Percentiles rank a stretch among this genome's conserved stretches.
Evolutionary conservation across 1,140 invertebrate genomes (phyloP).

Genomic region (Temnothorax curvispinosus): DNA sequence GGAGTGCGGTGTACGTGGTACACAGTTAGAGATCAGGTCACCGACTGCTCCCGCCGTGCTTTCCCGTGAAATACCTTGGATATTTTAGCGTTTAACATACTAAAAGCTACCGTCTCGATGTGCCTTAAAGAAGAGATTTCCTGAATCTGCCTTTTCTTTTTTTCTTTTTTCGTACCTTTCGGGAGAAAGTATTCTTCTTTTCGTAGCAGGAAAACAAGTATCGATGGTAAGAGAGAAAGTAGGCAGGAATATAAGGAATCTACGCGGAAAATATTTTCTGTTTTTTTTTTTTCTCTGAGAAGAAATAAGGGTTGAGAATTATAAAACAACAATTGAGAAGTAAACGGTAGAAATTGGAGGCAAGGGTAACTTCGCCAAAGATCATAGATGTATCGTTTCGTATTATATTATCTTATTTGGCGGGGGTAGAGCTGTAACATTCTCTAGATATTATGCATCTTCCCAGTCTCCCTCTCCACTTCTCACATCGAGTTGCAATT

Average conservation of each 20-base stretch:
- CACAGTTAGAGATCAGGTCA: constrained; percentile 62
- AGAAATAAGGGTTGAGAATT: background rate
- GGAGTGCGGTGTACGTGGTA: constrained; percentile 55
- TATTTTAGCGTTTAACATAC: constrained; percentile 20
- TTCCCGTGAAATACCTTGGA: constrained; percentile 33
- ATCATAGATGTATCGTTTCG: background rate
- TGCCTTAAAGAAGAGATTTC: background rate
- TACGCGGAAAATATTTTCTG: background rate
- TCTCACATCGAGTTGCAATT: constrained; percentile 55
- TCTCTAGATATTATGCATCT: constrained; percentile 8
- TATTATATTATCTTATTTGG: constrained; percentile 15
- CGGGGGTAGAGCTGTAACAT: background rate
- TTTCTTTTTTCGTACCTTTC: background rate
- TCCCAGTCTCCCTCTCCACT: background rate
- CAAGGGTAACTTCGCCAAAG: background rate
- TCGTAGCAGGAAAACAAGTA: background rate
- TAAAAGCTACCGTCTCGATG: background rate
- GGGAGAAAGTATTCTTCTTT: constrained; percentile 8
- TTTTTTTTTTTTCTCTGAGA: no score
- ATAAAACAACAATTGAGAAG: background rate
- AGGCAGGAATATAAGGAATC: background rate
- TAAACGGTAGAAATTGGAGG: background rate
- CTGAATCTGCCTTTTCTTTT: background rate
- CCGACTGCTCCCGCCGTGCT: constrained; percentile 55
- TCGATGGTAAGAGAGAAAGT: background rate